A percentile compares a stretch with the other conserved stretches of the same genome.
phyloP scores from a whole-genome alignment of 2,888 invertebrate genomes.

The Trichogramma dendrolimi region DNA sequence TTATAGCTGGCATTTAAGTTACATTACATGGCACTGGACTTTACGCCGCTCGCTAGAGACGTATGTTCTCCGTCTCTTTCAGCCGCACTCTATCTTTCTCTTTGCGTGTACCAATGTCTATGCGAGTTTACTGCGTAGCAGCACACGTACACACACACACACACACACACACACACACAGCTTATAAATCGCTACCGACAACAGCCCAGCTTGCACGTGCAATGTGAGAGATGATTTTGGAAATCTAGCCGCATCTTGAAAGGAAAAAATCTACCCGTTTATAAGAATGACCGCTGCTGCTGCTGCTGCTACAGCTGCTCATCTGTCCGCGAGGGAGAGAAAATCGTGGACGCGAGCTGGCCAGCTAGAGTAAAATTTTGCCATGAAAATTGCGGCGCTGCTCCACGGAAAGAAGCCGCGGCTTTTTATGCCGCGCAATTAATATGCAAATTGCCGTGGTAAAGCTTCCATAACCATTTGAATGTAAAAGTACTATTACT shows the following conservation, averaged over 20 bases:
- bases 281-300: background rate
- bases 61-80: slow-evolving; percentile 4
- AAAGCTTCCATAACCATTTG: slow-evolving; percentile 10
- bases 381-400: background rate
- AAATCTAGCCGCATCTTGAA: background rate
- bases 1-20: slow-evolving; percentile 20
- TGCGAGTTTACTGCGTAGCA: slow-evolving; percentile 2
- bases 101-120: background rate
- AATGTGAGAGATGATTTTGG: no score
- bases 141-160: no score
- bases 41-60: slow-evolving; percentile 6
- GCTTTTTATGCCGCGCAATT: slow-evolving; percentile 25
- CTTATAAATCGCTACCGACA: no score
- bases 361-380: slow-evolving; percentile 19
- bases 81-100: background rate
- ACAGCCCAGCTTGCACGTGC: no score
- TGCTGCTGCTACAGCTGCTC: no score
- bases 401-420: slow-evolving; percentile 2
- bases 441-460: slow-evolving; percentile 25
- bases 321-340: background rate
- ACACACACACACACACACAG: no score
- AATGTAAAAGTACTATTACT: slow-evolving; percentile 14
- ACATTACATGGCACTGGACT: slow-evolving; percentile 1
- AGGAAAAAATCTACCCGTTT: slow-evolving; percentile 1
- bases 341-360: slow-evolving; percentile 1